A percentile compares a stretch with the other conserved stretches of the same genome.
Evolutionary conservation across 1,140 invertebrate genomes (phyloP).

Genomic region (Saccostrea echinata): DNA sequence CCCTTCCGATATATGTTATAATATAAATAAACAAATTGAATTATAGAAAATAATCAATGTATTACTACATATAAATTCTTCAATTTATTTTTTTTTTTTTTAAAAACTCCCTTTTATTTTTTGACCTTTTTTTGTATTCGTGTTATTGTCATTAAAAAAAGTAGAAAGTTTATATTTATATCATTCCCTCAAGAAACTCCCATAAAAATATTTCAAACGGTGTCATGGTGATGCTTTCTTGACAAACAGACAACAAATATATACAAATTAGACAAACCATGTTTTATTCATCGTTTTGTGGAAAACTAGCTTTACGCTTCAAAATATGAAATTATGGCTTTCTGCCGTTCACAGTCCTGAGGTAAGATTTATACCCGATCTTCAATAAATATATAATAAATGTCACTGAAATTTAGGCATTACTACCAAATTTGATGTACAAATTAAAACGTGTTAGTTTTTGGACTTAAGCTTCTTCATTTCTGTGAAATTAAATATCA

Average conservation of each 20-base stretch:
- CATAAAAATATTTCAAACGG: not conserved
- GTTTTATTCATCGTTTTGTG: constrained; percentile 20
- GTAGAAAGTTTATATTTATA: not conserved
- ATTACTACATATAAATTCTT: too few species aligned
- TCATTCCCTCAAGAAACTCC: constrained; percentile 11
- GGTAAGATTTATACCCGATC: not conserved
- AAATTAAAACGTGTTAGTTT: not conserved
- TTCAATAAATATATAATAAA: too few species aligned
- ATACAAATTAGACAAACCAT: constrained; percentile 2
- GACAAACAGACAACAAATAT: not conserved
- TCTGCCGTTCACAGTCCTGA: too few species aligned
- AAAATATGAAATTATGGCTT: not conserved
- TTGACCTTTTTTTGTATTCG: not conserved
- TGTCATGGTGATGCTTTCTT: not conserved
- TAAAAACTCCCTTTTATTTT: too few species aligned
- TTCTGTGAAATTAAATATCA: not conserved
- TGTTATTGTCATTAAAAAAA: not conserved
- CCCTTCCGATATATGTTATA: too few species aligned
- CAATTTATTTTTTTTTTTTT: too few species aligned
- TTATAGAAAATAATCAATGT: too few species aligned
- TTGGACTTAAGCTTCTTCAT: not conserved
- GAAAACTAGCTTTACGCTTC: not conserved
- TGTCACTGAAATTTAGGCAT: not conserved
- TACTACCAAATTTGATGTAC: not conserved
- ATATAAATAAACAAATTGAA: too few species aligned